Base-by-base conservation (phyloP, 2,113 vertebrate genomes). In the Onychostruthus taczanowskii region DNA sequence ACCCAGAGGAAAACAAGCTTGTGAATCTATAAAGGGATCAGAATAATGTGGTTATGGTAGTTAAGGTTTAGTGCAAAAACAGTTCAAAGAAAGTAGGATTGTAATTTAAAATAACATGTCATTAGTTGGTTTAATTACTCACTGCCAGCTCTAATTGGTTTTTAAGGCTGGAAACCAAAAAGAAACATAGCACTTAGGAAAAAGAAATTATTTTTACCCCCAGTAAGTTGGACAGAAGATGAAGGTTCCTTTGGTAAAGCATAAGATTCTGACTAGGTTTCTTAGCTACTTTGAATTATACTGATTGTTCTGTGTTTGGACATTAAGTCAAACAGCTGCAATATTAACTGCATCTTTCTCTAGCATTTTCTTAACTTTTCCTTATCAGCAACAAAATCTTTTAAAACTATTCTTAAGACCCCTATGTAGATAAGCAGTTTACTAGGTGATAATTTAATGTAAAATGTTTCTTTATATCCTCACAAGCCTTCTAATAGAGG, bases 121-220 rank as follows among this genome's bases (percentile, higher is more conserved):
- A 98, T 98, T 98, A 97, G 94, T 90, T 97, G 72, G 89, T 93
- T 98, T 98, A 98, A 98, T 98, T 98, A 97, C 80, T 97, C 53
- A 67, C 37, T 95, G 93, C 70, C 83, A 94, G 77, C 41, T 90
- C 56, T 97, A 98, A 98, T 97, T 97, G 95, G 96, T 97, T 97
- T 92, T 97, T 97, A 95, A 93, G 84, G 41, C 49, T 95, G 76
- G 79, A 94, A 97, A 95, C 39, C 89, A 94, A 95, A 97, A 24
- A 35, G 35, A 68, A 33, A 37, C 62, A 66, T 84, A 56, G 6
- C 69, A 84, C 46, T 41, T 78, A 21, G 58, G 64, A 56, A 84
- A 55, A 66, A 79, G 22, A 94, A 95, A 92, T 53, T 62, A 82
- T 90, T 97, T 97, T 96, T 94, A 80, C 21, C 20, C 67, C 47